These are phyloP conservation scores for Heptranchias perlo DNA, from an alignment of 2,113 vertebrate species.

Conservation along the genomic window DNA sequence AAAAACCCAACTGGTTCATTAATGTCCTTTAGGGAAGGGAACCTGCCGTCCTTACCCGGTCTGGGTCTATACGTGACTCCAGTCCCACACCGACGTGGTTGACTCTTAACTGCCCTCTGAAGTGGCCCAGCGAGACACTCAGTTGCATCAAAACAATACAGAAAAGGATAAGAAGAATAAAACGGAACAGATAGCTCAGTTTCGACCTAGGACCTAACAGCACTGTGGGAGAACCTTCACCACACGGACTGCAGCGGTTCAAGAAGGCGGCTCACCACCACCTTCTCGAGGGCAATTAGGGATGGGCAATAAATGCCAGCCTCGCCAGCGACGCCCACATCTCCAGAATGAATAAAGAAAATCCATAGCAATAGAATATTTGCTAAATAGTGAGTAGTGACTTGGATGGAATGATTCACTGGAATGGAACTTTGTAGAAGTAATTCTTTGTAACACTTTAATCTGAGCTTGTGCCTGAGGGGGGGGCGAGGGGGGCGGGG, in stretches of 20 bases:
- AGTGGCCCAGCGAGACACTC: neutral
- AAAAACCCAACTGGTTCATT: neutral
- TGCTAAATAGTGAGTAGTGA: neutral
- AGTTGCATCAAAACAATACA: too few relatives aligned
- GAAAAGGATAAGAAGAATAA: too few relatives aligned
- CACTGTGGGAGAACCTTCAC: too few relatives aligned
- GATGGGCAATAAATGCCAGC: neutral
- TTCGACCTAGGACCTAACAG: too few relatives aligned
- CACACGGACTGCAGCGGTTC: too few relatives aligned
- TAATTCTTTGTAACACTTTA: neutral
- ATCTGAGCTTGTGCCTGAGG: neutral
- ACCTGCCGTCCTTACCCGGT: too few relatives aligned
- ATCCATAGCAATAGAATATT: neutral
- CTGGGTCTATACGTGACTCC: too few relatives aligned
- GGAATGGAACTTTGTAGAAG: too few relatives aligned
- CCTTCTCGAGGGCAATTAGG: neutral
- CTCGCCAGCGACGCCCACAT: neutral
- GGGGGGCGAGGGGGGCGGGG: too few relatives aligned
- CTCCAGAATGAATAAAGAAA: neutral
- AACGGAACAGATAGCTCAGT: too few relatives aligned
- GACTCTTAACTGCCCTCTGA: too few relatives aligned
- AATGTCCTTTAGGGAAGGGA: neutral
- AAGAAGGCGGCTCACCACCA: neutral
- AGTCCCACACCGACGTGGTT: neutral
- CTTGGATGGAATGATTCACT: neutral